These are phyloP conservation scores for Thysanoteuthis rhombus DNA, from an alignment of 2,888 invertebrate species.

Conservation along the genomic window DNA sequence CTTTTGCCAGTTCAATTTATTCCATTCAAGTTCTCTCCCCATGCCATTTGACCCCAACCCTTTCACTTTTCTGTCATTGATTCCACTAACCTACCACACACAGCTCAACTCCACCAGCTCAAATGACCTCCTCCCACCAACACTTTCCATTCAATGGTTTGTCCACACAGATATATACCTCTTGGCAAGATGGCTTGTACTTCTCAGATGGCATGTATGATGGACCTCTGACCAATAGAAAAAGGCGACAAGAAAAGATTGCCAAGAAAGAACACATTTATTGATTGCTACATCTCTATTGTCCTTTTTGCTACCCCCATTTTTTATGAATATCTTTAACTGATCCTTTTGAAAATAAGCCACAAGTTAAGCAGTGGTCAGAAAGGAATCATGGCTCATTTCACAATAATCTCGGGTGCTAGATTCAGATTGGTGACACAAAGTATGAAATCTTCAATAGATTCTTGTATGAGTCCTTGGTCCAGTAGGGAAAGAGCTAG, in stretches of 20 bases:
- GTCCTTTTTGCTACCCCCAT: neutral
- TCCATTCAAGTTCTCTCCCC: neutral
- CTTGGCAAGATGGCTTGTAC: neutral
- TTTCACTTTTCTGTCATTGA: neutral
- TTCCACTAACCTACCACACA: neutral
- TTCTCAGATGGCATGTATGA: neutral
- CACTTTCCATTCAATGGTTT: neutral
- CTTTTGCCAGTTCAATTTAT: slow-evolving; percentile 12
- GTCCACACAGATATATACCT: neutral
- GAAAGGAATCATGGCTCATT: neutral
- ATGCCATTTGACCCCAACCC: neutral
- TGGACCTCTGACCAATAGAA: neutral
- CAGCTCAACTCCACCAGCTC: too few species aligned
- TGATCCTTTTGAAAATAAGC: neutral
- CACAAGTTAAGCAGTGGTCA: neutral
- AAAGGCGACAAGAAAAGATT: neutral
- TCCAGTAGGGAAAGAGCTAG: too few species aligned
- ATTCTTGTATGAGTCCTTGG: neutral
- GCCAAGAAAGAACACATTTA: neutral
- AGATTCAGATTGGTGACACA: neutral
- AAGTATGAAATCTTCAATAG: neutral
- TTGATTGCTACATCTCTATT: neutral
- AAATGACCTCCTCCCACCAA: neutral
- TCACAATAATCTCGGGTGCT: neutral
- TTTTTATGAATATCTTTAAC: neutral